These are phyloP conservation scores for Papilio aristodemus DNA, from an alignment of 1,140 invertebrate genomes.

Conservation along the genomic window DNA sequence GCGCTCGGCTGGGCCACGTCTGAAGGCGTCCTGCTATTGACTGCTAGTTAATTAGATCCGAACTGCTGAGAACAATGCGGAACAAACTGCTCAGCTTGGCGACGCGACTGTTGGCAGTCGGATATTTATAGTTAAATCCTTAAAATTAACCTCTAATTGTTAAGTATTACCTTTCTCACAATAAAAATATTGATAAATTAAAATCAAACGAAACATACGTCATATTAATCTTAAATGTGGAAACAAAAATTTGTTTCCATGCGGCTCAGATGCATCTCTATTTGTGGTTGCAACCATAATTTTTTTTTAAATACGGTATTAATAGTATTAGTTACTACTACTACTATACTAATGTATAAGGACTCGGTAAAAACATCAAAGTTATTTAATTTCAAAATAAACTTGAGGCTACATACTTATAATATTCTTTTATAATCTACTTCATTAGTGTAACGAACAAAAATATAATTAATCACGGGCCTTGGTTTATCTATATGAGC, in stretches of 20 bases:
- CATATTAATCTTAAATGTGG: too few species aligned
- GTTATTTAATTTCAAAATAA: too few species aligned
- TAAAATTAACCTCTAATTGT: slow-evolving; percentile 1
- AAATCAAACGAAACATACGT: not conserved
- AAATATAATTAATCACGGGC: slow-evolving; percentile 20
- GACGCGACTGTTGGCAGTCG: slow-evolving; percentile 28
- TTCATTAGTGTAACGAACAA: not conserved
- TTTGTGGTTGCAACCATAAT: too few species aligned
- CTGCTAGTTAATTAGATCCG: slow-evolving; percentile 71
- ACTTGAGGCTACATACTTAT: too few species aligned
- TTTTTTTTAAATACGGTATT: too few species aligned
- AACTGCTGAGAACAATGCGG: slow-evolving; percentile 53
- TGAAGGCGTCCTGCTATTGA: slow-evolving; percentile 72
- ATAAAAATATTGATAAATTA: not conserved
- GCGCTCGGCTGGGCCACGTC: slow-evolving; percentile 60
- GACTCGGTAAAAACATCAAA: too few species aligned
- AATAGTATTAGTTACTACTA: too few species aligned
- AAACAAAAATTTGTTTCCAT: too few species aligned
- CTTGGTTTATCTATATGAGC: slow-evolving; percentile 11
- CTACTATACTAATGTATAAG: too few species aligned
- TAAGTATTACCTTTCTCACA: not conserved
- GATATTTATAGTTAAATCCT: slow-evolving; percentile 25
- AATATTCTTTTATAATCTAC: not conserved
- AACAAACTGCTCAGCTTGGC: slow-evolving; percentile 49
- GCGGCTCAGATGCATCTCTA: too few species aligned